These are phyloP conservation scores for Ammodytes marinus DNA, from an alignment of 2,113 vertebrate genomes.

Conservation along the genomic window DNA sequence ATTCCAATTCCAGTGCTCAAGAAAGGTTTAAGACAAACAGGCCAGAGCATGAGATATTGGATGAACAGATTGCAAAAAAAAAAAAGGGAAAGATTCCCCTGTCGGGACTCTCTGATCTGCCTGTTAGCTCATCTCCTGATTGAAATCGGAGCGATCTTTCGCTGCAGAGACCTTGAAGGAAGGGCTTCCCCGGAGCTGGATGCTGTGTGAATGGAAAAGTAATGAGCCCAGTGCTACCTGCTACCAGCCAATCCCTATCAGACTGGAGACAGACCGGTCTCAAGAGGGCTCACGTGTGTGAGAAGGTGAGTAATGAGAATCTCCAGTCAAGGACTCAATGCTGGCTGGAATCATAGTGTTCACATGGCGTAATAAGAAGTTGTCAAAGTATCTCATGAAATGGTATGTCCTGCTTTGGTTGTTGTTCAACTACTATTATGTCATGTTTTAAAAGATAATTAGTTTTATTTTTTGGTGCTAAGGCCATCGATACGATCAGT, in stretches of 20 bases:
- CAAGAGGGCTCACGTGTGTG: not conserved
- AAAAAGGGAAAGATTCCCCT: not conserved
- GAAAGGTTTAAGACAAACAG: conserved; percentile 11
- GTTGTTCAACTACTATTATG: not conserved
- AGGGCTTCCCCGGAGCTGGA: conserved; percentile 36
- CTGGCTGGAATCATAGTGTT: not conserved
- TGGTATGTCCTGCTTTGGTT: not conserved
- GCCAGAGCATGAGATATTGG: not conserved
- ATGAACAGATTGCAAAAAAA: not conserved
- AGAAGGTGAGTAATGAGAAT: not conserved
- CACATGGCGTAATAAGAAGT: not conserved
- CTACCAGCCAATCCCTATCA: not conserved
- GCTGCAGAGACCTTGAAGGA: not conserved
- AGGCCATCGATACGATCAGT: too few species aligned
- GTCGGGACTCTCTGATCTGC: not conserved
- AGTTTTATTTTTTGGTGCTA: too few species aligned
- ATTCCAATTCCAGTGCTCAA: not conserved
- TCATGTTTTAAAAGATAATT: too few species aligned
- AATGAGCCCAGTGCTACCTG: conserved; percentile 1
- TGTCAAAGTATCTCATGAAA: not conserved
- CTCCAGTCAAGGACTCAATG: not conserved
- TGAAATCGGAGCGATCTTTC: conserved; percentile 17
- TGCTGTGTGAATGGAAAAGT: conserved; percentile 11
- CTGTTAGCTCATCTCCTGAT: conserved; percentile 1
- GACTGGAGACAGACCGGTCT: not conserved